Evolutionary conservation across 1,140 invertebrate species (phyloP), one percentile per base, ranked within the genome.

Genomic region (Drosophila insularis): DNA sequence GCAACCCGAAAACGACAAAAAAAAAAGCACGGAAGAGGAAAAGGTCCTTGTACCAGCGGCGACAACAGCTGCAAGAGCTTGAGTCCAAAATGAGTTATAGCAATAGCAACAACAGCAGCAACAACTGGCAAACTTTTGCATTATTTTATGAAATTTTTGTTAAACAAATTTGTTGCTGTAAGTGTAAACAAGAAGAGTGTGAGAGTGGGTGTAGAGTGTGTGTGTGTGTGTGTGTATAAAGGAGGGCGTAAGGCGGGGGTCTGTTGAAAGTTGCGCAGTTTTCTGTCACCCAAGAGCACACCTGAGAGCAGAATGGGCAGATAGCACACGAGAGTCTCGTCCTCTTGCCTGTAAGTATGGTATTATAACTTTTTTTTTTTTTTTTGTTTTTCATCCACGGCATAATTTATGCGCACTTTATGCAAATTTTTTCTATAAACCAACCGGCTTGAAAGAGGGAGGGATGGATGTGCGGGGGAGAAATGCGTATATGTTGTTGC

Each of bases 381-480:
- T 55, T 50, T 50, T 50, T 50, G 17, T 50, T 21, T 50, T 50
- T 21, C 43, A 31, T 56, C 54, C 68, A 71, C 68, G 74, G 58
- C 68, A 78, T 78, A 78, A 78, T 78, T 78, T 78, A 78, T 78
- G 75, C 75, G 74, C 75, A 78, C 74, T 78, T 78, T 78, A 78
- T 78, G 75, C 75, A 78, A 78, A 78, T 78, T 78, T 78, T 77
- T 78, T 71, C 63, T 65, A 70, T 67, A 71, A 78, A 71, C 62
- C 75, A 66, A 65, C 68, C 68, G 67, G 32, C 40, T 19, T 13
- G 11, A 10, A 11, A 32, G 27, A 39, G 55, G 50, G 10, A 53
- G 0, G 10, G 43, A 2, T 5, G 32, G 17, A 14, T 1, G 39
- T 67, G 55, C 39, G 43, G 39, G 40, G 17, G 43, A 19, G 43